Conservation (phyloP, 1,140 invertebrate genomes). For the Drosophila mayri region DNA sequence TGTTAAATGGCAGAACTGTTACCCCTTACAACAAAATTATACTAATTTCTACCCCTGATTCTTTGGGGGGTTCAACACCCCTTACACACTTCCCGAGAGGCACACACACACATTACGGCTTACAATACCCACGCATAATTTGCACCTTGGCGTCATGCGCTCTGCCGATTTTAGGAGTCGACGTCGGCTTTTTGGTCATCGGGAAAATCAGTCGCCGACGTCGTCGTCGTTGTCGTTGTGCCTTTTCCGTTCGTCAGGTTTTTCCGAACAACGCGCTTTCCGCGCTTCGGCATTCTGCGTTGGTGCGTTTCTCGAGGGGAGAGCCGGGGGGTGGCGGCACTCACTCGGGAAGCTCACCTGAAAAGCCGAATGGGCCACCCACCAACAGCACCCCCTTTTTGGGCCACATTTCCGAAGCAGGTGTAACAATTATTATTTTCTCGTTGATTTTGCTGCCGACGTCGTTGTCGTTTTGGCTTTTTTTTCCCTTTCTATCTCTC, state of each 20-base stretch:
- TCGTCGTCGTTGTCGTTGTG: conserved; percentile 21
- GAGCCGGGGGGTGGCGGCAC: conserved; percentile 17
- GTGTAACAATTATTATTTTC: conserved; percentile 84
- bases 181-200: conserved; percentile 27
- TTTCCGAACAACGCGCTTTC: conserved; percentile 40
- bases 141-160: conserved; percentile 79
- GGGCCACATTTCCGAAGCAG: conserved; percentile 77
- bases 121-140: conserved; percentile 61
- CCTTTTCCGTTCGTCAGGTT: conserved; percentile 38
- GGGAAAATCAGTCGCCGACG: conserved; percentile 21
- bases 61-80: conserved; percentile 1
- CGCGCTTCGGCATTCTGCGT: conserved; percentile 63
- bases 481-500: conserved; percentile 46
- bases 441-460: conserved; percentile 76
- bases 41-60: conserved; percentile 31
- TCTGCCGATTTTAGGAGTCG: conserved; percentile 65
- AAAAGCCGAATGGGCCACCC: conserved; percentile 48
- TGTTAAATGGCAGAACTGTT: background rate
- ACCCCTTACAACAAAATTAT: conserved; percentile 65
- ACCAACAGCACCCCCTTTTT: conserved; percentile 37
- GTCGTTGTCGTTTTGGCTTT: conserved; percentile 71
- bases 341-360: conserved; percentile 58
- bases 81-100: conserved; percentile 4
- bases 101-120: conserved; percentile 32
- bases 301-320: conserved; percentile 17